Percentiles rank a stretch among this genome's conserved stretches.
phyloP scores from a whole-genome alignment of 92 coral and sea anemone genomes.

The Pocillopora meandrina region DNA sequence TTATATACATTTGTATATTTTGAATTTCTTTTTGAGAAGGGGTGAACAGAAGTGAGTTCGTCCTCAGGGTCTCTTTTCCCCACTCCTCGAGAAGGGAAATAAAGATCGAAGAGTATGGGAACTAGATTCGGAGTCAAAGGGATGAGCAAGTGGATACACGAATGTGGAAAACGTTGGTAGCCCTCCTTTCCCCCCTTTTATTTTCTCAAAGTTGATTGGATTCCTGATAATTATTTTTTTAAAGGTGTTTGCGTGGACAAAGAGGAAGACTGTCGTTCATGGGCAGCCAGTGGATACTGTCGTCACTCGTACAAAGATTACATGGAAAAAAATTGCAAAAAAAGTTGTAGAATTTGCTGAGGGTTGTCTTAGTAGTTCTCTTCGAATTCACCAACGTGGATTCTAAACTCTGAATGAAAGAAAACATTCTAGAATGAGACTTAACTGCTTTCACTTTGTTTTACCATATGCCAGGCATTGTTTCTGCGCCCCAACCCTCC shows the following conservation, averaged over 20 bases:
- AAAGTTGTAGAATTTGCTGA: slow-evolving; percentile 48
- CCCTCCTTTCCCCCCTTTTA: too few species aligned
- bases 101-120: too few species aligned
- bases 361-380: neutral
- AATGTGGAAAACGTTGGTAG: too few species aligned
- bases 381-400: neutral
- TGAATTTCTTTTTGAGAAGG: too few species aligned
- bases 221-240: neutral
- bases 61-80: too few species aligned
- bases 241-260: slow-evolving; percentile 34
- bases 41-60: too few species aligned
- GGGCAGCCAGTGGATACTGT: slow-evolving; percentile 44
- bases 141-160: too few species aligned
- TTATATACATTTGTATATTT: too few species aligned
- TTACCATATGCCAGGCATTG: neutral
- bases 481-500: too few species aligned
- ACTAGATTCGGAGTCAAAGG: too few species aligned
- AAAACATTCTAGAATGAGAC: neutral
- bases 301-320: slow-evolving; percentile 15
- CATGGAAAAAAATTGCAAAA: slow-evolving; percentile 48
- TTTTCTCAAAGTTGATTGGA: neutral
- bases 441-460: too few species aligned
- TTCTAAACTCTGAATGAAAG: neutral
- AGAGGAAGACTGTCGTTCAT: slow-evolving; percentile 25
- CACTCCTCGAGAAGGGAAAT: too few species aligned